These are phyloP conservation scores for Anolis carolinensis DNA, from an alignment of 2,113 vertebrate species.

Conservation along the genomic window DNA sequence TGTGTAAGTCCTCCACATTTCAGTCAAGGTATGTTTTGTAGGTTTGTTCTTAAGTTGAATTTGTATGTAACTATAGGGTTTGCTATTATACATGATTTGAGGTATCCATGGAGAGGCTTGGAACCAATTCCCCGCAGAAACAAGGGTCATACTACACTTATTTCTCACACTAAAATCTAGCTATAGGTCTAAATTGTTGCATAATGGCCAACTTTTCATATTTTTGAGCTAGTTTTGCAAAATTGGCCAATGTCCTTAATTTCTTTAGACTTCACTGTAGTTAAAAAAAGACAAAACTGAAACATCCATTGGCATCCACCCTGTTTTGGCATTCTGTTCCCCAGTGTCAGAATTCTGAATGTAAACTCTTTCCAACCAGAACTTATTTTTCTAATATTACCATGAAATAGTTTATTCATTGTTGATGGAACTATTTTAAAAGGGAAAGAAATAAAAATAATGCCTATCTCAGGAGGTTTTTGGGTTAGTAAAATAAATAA, in stretches of 20 bases:
- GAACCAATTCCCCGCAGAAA: too few relatives aligned
- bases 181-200: neutral
- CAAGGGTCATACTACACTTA: neutral
- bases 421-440: neutral
- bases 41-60: too few relatives aligned
- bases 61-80: too few relatives aligned
- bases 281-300: neutral
- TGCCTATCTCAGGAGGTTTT: neutral
- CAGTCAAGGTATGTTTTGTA: too few relatives aligned
- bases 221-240: neutral
- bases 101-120: too few relatives aligned
- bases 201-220: neutral
- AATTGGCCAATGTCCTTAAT: neutral
- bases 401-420: neutral
- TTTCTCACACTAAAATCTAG: neutral
- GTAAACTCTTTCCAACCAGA: neutral
- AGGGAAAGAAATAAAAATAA: neutral
- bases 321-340: neutral
- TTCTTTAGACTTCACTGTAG: neutral
- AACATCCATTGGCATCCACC: neutral
- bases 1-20: too few relatives aligned
- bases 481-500: conserved; percentile 10
- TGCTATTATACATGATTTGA: too few relatives aligned
- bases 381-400: neutral
- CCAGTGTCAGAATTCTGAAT: neutral